A percentile compares a stretch with the other conserved stretches of the same genome.
Conservation (phyloP, 2,888 invertebrate species). For the Nomada ruficornis region DNA sequence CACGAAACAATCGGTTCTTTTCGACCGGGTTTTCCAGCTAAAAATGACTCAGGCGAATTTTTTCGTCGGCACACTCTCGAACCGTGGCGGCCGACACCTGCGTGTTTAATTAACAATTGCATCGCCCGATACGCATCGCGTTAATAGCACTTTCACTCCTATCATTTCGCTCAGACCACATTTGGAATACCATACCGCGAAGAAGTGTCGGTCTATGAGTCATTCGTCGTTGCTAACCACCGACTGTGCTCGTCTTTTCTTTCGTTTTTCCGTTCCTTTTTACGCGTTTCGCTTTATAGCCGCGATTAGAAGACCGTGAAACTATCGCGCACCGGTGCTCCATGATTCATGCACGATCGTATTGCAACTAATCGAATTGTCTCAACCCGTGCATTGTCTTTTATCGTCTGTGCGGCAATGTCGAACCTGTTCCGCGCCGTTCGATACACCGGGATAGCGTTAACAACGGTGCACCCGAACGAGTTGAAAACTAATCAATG, state of each 20-base stretch:
- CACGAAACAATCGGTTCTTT: not conserved
- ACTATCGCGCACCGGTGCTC: not conserved
- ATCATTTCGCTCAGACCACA: slow-evolving; percentile 45
- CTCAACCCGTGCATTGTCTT: not conserved
- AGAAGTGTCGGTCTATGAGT: slow-evolving; percentile 40
- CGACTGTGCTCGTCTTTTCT: not conserved
- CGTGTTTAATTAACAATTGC: slow-evolving; percentile 56
- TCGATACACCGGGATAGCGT: not conserved
- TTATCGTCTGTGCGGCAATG: slow-evolving; percentile 7
- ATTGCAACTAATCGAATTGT: slow-evolving; percentile 26
- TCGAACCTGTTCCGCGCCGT: not conserved
- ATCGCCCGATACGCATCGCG: slow-evolving; percentile 52
- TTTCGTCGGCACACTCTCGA: not conserved
- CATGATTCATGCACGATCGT: slow-evolving; percentile 35
- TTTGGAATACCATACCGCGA: slow-evolving; percentile 36
- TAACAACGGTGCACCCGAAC: not conserved
- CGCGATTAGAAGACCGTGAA: slow-evolving; percentile 46
- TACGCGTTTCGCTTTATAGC: slow-evolving; percentile 12
- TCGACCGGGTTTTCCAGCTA: slow-evolving; percentile 36
- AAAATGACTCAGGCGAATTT: slow-evolving; percentile 7
- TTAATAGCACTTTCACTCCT: slow-evolving; percentile 59
- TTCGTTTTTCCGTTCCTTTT: too few relatives aligned
- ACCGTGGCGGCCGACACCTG: not conserved
- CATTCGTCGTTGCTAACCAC: slow-evolving; percentile 10
- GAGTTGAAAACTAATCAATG: slow-evolving; percentile 36